These are phyloP conservation scores for Pseudobourletiella spinata DNA, from an alignment of 1,140 invertebrate genomes.

Conservation along the genomic window DNA sequence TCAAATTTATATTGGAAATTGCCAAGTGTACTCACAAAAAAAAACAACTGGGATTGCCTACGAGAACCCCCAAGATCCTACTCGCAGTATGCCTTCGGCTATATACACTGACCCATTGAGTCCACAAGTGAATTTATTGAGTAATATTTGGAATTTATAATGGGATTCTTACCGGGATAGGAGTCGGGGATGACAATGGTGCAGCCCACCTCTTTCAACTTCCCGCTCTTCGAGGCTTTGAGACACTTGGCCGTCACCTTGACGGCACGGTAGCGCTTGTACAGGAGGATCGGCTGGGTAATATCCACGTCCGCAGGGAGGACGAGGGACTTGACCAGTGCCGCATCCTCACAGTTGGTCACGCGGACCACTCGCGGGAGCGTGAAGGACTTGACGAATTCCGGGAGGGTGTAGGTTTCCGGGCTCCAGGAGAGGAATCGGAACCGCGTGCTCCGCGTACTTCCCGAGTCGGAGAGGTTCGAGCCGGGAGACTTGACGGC, in stretches of 20 bases:
- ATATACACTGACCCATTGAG: no score
- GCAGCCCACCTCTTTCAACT: constrained; percentile 37
- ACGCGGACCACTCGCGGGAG: constrained; percentile 36
- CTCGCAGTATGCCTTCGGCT: no score
- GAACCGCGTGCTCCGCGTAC: constrained; percentile 26
- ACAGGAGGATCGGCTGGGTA: constrained; percentile 38
- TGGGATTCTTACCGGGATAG: constrained; percentile 38
- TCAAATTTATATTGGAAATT: no score
- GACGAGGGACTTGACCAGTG: constrained; percentile 22
- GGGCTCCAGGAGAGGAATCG: constrained; percentile 33
- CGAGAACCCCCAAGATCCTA: no score
- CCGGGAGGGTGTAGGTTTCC: constrained; percentile 28
- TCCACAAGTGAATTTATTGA: no score
- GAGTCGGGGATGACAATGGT: constrained; percentile 40
- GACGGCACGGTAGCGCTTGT: constrained; percentile 37
- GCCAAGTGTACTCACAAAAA: no score
- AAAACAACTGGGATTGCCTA: no score
- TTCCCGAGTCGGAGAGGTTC: constrained; percentile 21
- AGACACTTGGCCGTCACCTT: constrained; percentile 40
- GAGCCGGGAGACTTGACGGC: background rate
- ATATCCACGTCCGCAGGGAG: constrained; percentile 37
- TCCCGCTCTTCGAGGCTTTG: constrained; percentile 34
- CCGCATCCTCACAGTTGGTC: constrained; percentile 28
- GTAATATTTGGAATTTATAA: no score
- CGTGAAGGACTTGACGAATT: constrained; percentile 36